Conservation (phyloP, 2,113 vertebrate species). For the Micronisus gabar region DNA sequence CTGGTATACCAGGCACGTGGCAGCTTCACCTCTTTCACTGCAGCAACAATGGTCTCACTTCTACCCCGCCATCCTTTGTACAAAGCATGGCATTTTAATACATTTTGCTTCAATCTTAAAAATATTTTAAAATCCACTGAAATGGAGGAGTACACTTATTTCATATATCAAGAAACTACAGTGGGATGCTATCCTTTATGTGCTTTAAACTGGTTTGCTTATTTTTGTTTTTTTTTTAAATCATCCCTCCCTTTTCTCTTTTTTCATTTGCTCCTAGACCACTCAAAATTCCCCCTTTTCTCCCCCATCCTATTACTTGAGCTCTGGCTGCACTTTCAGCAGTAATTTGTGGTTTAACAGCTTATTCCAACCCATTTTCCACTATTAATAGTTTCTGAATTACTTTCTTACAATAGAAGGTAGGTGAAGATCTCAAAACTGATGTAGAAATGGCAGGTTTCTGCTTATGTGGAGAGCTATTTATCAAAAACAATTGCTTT, state of each 20-base stretch:
- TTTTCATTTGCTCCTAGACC: not conserved
- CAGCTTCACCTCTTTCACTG: not conserved
- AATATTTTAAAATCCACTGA: not conserved
- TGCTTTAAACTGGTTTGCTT: not conserved
- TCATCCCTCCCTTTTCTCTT: not conserved
- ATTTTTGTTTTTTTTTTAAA: not conserved
- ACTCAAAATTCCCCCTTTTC: not conserved
- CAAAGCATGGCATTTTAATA: not conserved
- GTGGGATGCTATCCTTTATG: not conserved
- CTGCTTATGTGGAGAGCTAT: not conserved
- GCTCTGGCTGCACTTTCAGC: not conserved
- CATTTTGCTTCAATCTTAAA: not conserved
- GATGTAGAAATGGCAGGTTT: not conserved
- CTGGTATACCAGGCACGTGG: not conserved
- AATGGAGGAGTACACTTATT: not conserved
- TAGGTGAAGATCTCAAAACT: not conserved
- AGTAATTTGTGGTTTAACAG: not conserved
- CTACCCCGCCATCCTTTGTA: not conserved
- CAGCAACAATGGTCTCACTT: not conserved
- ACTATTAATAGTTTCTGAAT: not conserved
- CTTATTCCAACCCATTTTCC: not conserved
- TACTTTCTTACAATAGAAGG: not conserved
- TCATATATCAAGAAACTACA: not conserved
- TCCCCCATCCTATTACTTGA: not conserved
- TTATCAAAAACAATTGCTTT: not conserved